Conservation (phyloP, 2,797 vertebrate species). For the Danio choprae region DNA sequence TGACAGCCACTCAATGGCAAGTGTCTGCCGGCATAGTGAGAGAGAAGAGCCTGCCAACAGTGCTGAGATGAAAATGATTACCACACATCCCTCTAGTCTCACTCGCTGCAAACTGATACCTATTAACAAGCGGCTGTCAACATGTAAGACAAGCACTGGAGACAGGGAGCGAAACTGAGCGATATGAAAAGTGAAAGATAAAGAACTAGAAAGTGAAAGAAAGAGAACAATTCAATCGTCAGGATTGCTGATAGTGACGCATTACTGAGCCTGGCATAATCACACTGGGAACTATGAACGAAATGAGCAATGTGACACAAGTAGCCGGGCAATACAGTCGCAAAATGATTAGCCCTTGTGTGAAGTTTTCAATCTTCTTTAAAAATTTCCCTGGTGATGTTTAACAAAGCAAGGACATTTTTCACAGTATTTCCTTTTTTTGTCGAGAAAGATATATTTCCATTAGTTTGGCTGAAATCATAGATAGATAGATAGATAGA, state of each 20-base stretch:
- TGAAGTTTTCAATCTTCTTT: too few relatives aligned
- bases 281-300: slow-evolving; percentile 45
- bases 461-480: too few relatives aligned
- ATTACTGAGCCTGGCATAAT: slow-evolving; percentile 45
- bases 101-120: slow-evolving; percentile 77
- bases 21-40: slow-evolving; percentile 78
- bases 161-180: slow-evolving; percentile 61
- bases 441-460: too few relatives aligned
- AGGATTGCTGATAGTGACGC: slow-evolving; percentile 75
- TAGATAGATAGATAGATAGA: too few relatives aligned
- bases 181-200: slow-evolving; percentile 62
- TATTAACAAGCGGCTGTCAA: slow-evolving; percentile 82
- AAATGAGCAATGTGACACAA: slow-evolving; percentile 21
- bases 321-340: too few relatives aligned
- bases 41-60: slow-evolving; percentile 72
- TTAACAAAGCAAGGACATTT: too few relatives aligned
- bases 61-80: slow-evolving; percentile 81
- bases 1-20: slow-evolving; percentile 82
- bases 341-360: too few relatives aligned
- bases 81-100: slow-evolving; percentile 79
- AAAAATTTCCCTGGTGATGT: too few relatives aligned
- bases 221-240: slow-evolving; percentile 69
- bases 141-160: slow-evolving; percentile 74
- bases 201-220: slow-evolving; percentile 45
- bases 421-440: too few relatives aligned